Percentiles rank a stretch among this genome's conserved stretches.
These are phyloP conservation scores for Penaeus vannamei DNA, from an alignment of 1,140 invertebrate species.

Conservation along the genomic window DNA sequence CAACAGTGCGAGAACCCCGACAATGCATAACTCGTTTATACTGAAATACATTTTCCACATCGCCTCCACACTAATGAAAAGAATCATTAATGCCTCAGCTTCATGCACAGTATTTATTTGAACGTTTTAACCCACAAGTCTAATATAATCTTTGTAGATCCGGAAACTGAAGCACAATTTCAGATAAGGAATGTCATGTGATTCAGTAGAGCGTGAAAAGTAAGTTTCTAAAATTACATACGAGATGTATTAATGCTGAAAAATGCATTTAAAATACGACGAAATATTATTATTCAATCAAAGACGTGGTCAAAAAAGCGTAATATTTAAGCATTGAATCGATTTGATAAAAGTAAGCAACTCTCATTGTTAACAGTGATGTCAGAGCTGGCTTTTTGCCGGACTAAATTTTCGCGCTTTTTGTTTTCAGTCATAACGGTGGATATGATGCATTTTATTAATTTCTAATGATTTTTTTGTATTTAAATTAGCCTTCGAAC, in stretches of 20 bases:
- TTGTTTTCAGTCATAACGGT: neutral
- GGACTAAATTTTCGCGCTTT: slow-evolving; percentile 44
- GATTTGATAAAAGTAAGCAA: slow-evolving; percentile 57
- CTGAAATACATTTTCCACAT: no score
- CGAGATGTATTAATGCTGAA: neutral
- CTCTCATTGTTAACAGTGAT: slow-evolving; percentile 58
- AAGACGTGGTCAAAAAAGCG: neutral
- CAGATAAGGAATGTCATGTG: slow-evolving; percentile 30
- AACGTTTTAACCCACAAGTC: neutral
- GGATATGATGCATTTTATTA: neutral
- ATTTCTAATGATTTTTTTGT: no score
- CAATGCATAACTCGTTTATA: no score
- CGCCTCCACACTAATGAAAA: neutral
- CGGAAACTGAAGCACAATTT: slow-evolving; percentile 48
- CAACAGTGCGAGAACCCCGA: no score
- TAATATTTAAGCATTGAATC: slow-evolving; percentile 1
- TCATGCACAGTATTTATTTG: neutral
- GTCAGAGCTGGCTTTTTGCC: slow-evolving; percentile 38
- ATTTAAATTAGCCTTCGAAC: no score
- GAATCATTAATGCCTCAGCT: neutral
- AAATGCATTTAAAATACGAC: neutral
- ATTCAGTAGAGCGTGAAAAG: neutral
- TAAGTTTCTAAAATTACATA: neutral
- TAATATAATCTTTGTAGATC: slow-evolving; percentile 22
- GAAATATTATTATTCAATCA: neutral